Base-by-base conservation (phyloP, 2,797 vertebrate species). In the Podarcis lilfordi region DNA sequence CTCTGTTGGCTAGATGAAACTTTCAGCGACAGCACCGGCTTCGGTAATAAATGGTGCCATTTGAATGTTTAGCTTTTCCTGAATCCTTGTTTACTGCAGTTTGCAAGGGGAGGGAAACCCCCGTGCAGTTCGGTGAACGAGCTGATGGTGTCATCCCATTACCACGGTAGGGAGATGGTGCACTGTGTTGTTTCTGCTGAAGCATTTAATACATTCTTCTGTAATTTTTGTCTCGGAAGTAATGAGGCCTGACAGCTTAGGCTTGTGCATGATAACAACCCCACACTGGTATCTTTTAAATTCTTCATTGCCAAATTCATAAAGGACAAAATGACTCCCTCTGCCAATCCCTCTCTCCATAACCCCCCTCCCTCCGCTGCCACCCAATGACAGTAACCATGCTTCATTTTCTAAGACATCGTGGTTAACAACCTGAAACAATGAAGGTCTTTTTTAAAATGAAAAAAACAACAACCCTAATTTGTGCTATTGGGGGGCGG, bases 221-320 rank as follows among this genome's bases (percentile, higher is more conserved):
- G 94, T 96, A 94, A 94, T 94, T 96, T 97, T 96, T 96, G 95
- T 95, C 95, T 96, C 90, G 95, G 95, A 96, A 96, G 94, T 96
- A 96, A 96, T 95, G 95, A 95, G 95, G 93, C 96, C 95, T 96
- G 96, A 95, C 96, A 95, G 93, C 94, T 96, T 94, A 96, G 93
- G 93, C 95, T 95, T 92, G 92, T 86, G 95, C 94, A 29, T 1
- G 93, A 89, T 94, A 95, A 95, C 96, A 96, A 94, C 92, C 94
- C 91, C 93, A 87, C 90, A 89, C 90, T 81, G 92, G 93, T 96
- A 92, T 93, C 95, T 96, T 96, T 94, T 94, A 96, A 96, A 95
- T 95, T 95, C 94, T 96, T 95, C 76, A 10, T 94, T 93, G 95
- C 96, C 94, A 96, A 82, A 94, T 96, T 96, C 95, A 91, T 94